Base-by-base conservation (phyloP, 2,888 invertebrate genomes). In the Cyclophora punctaria region DNA sequence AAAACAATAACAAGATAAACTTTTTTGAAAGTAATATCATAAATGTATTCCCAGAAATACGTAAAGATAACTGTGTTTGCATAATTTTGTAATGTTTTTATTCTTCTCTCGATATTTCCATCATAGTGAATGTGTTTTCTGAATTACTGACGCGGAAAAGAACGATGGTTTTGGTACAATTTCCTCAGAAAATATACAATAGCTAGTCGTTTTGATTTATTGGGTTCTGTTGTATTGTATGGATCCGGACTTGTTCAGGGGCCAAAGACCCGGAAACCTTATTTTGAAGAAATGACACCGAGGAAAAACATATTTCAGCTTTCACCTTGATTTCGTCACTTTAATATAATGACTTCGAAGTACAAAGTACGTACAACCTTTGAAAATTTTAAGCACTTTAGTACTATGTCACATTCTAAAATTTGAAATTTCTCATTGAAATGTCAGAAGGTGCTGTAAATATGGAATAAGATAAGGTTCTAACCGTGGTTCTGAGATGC, bases 141-240 rank as follows among this genome's bases (percentile, higher is more conserved):
- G 45, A 45, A 48, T 48, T 44, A 55, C 42, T 55, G 42, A 52
- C 33, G 47, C 48, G 49, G 35, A 53, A 52, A 50, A 52, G 33
- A 46, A 41, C 44, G 42, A 48, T 52, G 45, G 50, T 56, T 53
- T 50, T 46, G 34, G 20, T 40, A 48, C 46, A 35, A 48, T 52
- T 50, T 34, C 34, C 47, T 45, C 44, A 37, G 34, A 45, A 52
- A 58, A 53, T 49, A 50, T 53, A 55, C 55, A 51, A 54, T 52
- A 49, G 51, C 46, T 46, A 50, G 37, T 48, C 34, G 37, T 50
- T 53, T 50, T 57, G 57, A 55, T 57, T 57, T 57, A 57, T 55
- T 53, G 49, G 48, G 35, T 35, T 37, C 49, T 51, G 49, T 47
- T 44, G 49, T 44, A 51, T 50, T 52, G 48, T 55, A 44, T 50